A percentile compares a stretch with the other conserved stretches of the same genome.
phyloP scores from a whole-genome alignment of 2,113 vertebrate genomes.

The Oophaga pumilio region DNA sequence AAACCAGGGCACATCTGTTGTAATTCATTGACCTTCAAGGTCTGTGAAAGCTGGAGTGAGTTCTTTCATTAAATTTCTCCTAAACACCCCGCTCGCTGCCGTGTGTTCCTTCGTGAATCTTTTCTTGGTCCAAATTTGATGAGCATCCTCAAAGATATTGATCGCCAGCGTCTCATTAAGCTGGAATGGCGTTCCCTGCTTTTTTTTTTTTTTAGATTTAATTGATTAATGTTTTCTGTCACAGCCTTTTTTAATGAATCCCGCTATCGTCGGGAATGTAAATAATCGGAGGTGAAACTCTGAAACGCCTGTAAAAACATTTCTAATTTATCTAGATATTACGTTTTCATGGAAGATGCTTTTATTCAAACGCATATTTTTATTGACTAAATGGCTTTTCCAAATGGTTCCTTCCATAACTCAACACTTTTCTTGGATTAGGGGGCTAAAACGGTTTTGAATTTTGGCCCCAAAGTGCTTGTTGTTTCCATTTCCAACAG shows the following conservation, averaged over 20 bases:
- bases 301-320: background rate
- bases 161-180: slow-evolving; percentile 20
- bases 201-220: slow-evolving; percentile 39
- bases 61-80: slow-evolving; percentile 47
- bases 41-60: slow-evolving; percentile 66
- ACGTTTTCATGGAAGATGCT: background rate
- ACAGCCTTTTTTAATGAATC: background rate
- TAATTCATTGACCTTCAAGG: slow-evolving; percentile 78
- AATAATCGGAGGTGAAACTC: background rate
- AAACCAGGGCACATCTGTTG: slow-evolving; percentile 78
- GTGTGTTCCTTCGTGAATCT: background rate
- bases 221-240: slow-evolving; percentile 27
- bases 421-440: too few species aligned
- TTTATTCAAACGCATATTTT: background rate
- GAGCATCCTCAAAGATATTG: slow-evolving; percentile 17
- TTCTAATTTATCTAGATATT: background rate
- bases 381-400: background rate
- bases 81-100: accelerated
- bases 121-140: slow-evolving; percentile 27
- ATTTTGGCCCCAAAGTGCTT: too few species aligned
- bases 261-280: background rate
- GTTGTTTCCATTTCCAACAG: too few species aligned
- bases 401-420: too few species aligned
- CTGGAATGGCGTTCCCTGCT: background rate
- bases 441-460: too few species aligned